A percentile compares a stretch with the other conserved stretches of the same genome.
Conservation (phyloP, 2,888 invertebrate species). For the Nasonia oneida region DNA sequence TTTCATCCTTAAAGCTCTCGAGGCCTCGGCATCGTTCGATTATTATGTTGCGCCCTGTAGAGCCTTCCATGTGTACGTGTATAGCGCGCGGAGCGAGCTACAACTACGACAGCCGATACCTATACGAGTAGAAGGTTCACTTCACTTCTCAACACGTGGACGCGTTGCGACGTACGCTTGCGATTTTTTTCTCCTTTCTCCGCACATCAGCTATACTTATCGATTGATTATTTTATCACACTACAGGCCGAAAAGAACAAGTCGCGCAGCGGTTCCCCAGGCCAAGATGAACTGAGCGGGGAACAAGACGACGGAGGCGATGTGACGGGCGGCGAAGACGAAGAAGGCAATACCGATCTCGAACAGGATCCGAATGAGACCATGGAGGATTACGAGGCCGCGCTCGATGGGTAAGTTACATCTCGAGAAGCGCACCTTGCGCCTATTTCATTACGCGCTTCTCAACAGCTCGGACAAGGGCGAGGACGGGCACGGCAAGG, state of each 20-base stretch:
- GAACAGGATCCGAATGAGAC: constrained; percentile 85
- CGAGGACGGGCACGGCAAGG: constrained; percentile 87
- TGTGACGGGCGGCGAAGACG: constrained; percentile 81
- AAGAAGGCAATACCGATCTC: constrained; percentile 80
- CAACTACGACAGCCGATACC: background rate
- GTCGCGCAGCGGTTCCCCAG: constrained; percentile 84
- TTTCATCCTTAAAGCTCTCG: constrained; percentile 23
- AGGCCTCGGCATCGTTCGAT: constrained; percentile 28
- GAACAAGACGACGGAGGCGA: constrained; percentile 85
- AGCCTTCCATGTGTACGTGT: background rate
- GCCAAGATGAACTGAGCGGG: constrained; percentile 81
- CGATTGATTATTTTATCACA: background rate
- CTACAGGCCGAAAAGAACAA: constrained; percentile 81
- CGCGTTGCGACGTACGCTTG: background rate
- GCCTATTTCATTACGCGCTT: background rate
- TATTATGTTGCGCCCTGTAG: background rate
- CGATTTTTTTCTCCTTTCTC: background rate
- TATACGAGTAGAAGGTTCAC: background rate
- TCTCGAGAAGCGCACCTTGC: background rate
- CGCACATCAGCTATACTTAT: background rate
- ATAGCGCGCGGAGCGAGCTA: no score
- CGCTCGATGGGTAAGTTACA: constrained; percentile 81
- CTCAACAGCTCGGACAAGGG: constrained; percentile 84
- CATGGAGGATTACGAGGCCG: constrained; percentile 85
- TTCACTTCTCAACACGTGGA: background rate